Conservation (phyloP, 2,113 vertebrate species). For the Forbesichthys papilliferus region DNA sequence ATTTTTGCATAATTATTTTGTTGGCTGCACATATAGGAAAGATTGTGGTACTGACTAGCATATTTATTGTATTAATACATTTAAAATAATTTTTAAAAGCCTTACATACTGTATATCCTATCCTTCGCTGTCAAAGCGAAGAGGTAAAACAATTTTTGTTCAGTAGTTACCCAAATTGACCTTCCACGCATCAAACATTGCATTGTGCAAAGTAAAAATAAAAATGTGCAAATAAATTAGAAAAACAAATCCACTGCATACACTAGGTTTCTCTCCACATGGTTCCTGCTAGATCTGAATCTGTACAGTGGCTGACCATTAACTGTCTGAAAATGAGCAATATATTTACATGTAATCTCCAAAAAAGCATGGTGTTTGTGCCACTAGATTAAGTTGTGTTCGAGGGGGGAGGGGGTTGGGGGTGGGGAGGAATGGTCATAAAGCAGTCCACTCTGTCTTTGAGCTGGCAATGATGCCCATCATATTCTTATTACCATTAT, state of each 20-base stretch:
- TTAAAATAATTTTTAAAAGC: background rate
- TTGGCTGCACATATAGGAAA: too few relatives aligned
- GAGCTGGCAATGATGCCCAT: conserved; percentile 20
- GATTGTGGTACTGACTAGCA: too few relatives aligned
- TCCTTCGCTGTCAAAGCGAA: conserved; percentile 16
- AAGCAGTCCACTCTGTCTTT: conserved; percentile 47
- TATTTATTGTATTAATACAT: too few relatives aligned
- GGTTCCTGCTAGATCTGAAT: conserved; percentile 19
- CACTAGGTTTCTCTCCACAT: conserved; percentile 24
- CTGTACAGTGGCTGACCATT: conserved; percentile 34
- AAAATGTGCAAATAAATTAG: conserved; percentile 63
- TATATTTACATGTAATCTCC: conserved; percentile 50
- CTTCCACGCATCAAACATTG: conserved; percentile 40
- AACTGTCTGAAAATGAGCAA: conserved; percentile 23
- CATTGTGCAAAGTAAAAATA: conserved; percentile 53
- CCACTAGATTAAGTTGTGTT: conserved; percentile 7
- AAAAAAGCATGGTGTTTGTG: conserved; percentile 13
- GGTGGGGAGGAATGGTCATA: conserved; percentile 30
- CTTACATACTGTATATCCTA: background rate
- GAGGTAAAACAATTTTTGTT: conserved; percentile 26
- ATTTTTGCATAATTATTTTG: too few relatives aligned
- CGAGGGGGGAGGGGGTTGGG: background rate
- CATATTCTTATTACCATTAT: conserved; percentile 4
- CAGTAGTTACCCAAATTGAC: conserved; percentile 55
- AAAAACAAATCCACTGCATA: conserved; percentile 31